phyloP scores from a whole-genome alignment of 2,888 invertebrate genomes.

The Drosophila meridiana region DNA sequence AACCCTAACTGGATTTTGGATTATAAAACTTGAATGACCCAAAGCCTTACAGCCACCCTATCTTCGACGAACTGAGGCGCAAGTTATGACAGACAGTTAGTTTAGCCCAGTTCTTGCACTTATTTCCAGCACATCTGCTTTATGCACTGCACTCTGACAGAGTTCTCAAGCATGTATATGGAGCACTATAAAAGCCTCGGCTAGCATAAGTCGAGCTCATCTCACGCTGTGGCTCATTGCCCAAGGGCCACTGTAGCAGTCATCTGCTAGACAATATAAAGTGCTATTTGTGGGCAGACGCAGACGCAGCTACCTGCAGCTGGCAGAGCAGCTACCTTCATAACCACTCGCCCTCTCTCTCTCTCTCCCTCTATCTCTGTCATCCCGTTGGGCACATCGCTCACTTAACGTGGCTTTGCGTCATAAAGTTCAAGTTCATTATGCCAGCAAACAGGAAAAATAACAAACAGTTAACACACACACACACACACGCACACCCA shows the following conservation, averaged over 20 bases:
- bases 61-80: conserved; percentile 9
- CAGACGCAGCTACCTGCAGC: not conserved
- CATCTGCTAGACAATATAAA: conserved; percentile 39
- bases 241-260: conserved; percentile 27
- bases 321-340: not conserved
- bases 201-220: conserved; percentile 26
- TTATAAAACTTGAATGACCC: not conserved
- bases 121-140: conserved; percentile 32
- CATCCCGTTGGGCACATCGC: conserved; percentile 49
- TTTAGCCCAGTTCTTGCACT: conserved; percentile 12
- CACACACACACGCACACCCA: conserved; percentile 20
- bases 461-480: conserved; percentile 50
- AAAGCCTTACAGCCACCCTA: not conserved
- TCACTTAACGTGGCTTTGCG: conserved; percentile 78
- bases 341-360: not conserved
- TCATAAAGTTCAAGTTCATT: conserved; percentile 79
- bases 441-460: conserved; percentile 62
- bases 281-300: conserved; percentile 44
- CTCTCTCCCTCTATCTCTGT: not conserved
- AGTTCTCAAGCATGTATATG: conserved; percentile 3
- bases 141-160: conserved; percentile 45
- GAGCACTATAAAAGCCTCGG: conserved; percentile 34
- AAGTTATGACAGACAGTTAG: conserved; percentile 9
- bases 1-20: not conserved
- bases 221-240: conserved; percentile 21